Conservation (phyloP, 35 echinoderm and acorn worm species). For the Stichopus chloronotus region DNA sequence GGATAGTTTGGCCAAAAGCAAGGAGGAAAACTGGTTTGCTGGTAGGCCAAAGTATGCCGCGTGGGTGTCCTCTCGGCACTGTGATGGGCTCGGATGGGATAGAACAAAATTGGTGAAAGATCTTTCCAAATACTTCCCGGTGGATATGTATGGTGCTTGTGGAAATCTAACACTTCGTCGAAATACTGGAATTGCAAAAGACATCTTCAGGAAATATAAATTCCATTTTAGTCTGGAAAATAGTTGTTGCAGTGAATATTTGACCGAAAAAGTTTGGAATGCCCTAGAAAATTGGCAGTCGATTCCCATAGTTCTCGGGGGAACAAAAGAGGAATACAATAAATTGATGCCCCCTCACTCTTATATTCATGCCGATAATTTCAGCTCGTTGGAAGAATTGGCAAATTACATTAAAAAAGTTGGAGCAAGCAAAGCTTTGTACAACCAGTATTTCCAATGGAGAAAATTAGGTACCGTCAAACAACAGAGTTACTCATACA, state of each 20-base stretch:
- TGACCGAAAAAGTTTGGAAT: conserved; percentile 37
- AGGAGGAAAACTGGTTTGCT: neutral
- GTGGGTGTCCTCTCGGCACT: conserved; percentile 29
- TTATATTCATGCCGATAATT: conserved; percentile 51
- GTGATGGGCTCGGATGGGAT: conserved; percentile 33
- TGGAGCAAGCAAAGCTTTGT: conserved; percentile 18
- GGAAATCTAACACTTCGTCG: conserved; percentile 2
- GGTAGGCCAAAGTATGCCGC: neutral
- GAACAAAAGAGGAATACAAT: conserved; percentile 46
- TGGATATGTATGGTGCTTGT: conserved; percentile 41
- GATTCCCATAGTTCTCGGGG: conserved; percentile 20
- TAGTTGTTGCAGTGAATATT: conserved; percentile 15
- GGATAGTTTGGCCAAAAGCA: neutral
- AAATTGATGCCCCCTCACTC: conserved; percentile 26
- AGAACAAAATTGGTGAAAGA: conserved; percentile 15
- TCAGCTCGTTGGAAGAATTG: conserved; percentile 18
- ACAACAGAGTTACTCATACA: neutral
- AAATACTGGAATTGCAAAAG: neutral
- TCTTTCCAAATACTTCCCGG: neutral
- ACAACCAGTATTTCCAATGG: conserved; percentile 58
- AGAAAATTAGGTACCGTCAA: neutral
- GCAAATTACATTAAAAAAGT: conserved; percentile 50
- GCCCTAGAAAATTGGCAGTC: neutral
- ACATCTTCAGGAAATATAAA: neutral
- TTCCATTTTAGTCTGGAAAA: conserved; percentile 39